Percentiles rank a stretch among this genome's conserved stretches.
phyloP scores from a whole-genome alignment of 2,797 vertebrate species.

The Xenentodon cancila region DNA sequence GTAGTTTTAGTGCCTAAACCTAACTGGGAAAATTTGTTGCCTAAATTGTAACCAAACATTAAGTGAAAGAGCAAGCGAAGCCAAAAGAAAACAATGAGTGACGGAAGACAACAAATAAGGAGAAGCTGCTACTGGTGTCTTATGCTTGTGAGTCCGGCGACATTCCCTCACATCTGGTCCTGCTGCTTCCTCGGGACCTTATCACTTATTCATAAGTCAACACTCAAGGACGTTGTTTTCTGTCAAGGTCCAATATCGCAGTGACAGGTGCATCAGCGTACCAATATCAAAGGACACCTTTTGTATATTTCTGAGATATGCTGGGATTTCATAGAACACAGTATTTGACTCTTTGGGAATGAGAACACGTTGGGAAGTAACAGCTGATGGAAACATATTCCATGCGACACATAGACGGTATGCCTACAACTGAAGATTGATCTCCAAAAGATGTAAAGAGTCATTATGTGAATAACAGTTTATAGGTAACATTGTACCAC shows the following conservation, averaged over 20 bases:
- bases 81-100: too few species aligned
- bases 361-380: not conserved
- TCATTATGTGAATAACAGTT: not conserved
- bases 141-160: too few species aligned
- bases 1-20: too few species aligned
- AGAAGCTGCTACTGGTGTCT: too few species aligned
- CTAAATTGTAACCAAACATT: too few species aligned
- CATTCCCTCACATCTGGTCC: not conserved
- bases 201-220: not conserved
- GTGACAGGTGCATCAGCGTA: not conserved
- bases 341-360: not conserved
- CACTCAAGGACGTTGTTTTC: not conserved
- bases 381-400: constrained; percentile 29
- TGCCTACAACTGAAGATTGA: constrained; percentile 29
- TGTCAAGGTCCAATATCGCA: not conserved
- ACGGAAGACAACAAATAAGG: too few species aligned
- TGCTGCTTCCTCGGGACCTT: not conserved
- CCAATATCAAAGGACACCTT: not conserved
- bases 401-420: constrained; percentile 67
- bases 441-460: constrained; percentile 43
- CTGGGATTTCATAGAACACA: not conserved
- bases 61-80: too few species aligned
- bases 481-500: too few species aligned
- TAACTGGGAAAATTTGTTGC: too few species aligned
- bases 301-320: not conserved